These are phyloP conservation scores for Euplexia lucipara DNA, from an alignment of 2,888 invertebrate species.

Conservation along the genomic window DNA sequence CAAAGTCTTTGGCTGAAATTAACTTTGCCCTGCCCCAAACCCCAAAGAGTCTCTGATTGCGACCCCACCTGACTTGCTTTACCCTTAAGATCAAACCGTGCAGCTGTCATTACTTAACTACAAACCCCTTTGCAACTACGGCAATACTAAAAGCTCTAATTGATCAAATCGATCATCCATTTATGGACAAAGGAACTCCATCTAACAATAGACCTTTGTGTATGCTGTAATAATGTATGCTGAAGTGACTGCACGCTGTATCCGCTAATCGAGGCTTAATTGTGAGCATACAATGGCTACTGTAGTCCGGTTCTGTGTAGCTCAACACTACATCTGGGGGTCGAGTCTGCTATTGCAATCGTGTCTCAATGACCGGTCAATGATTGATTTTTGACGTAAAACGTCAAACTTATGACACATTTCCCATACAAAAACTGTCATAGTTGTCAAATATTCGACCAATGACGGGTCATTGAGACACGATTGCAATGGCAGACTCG, in stretches of 20 bases:
- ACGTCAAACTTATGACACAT: no score
- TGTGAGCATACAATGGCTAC: constrained; percentile 7
- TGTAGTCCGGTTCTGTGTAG: not conserved
- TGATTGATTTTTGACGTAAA: no score
- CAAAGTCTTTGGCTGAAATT: no score
- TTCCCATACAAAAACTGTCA: no score
- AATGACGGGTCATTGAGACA: no score
- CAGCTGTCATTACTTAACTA: not conserved
- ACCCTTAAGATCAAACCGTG: not conserved
- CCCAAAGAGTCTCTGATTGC: no score
- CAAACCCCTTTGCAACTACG: no score
- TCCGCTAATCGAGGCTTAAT: constrained; percentile 17
- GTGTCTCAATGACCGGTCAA: no score
- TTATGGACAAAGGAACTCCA: not conserved
- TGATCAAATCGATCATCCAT: not conserved
- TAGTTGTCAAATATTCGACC: no score
- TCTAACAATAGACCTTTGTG: constrained; percentile 1
- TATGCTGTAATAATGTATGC: not conserved
- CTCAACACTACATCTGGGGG: not conserved
- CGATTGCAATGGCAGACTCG: no score
- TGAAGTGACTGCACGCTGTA: not conserved
- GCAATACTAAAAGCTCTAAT: not conserved
- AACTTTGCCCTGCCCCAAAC: no score
- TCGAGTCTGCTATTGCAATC: no score
- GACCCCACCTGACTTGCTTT: not conserved